Evolutionary conservation across 2,888 invertebrate genomes (phyloP), one percentile per base, ranked within the genome.

Genomic region (Tuta absoluta): DNA sequence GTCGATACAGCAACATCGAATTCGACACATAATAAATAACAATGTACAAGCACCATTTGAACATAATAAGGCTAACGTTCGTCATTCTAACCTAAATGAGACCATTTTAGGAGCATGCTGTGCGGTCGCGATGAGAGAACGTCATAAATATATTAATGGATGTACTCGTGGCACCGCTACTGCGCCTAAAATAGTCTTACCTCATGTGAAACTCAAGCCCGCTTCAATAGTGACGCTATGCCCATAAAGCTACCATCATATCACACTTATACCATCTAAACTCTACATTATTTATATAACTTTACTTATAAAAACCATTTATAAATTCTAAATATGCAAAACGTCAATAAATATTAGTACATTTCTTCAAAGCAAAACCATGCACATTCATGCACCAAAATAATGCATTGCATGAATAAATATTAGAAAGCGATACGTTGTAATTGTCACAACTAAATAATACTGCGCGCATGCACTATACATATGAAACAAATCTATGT

Each of bases 391-490:
- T 70, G 67, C 67, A 67, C 67, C 59, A 63, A 65, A 69, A 66
- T 69, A 72, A 78, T 75, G 77, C 78, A 66, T 45, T 33, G 33
- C 61, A 63, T 62, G 23, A 60, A 60, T 60, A 65, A 33, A 67
- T 69, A 73, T 73, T 73, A 77, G 76, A 73, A 79, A 80, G 80
- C 81, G 78, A 77, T 74, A 74, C 75, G 67, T 65, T 53, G 37
- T 70, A 68, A 77, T 73, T 79, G 28, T 56, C 33, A 56, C 56
- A 17, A 33, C 56, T n/a, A 56, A 82, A 81, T 88, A 89, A 87
- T 88, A 88, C 88, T 88, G 87, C 85, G 85, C 75, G 78, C 88
- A 85, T 87, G 86, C 87, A 82, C 73, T 75, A 77, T 76, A 75
- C 71, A 75, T 64, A 68, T 69, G 21, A 69, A 72, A 72, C 73